Conservation (phyloP, 2,888 invertebrate genomes). For the Pheosia gnoma region DNA sequence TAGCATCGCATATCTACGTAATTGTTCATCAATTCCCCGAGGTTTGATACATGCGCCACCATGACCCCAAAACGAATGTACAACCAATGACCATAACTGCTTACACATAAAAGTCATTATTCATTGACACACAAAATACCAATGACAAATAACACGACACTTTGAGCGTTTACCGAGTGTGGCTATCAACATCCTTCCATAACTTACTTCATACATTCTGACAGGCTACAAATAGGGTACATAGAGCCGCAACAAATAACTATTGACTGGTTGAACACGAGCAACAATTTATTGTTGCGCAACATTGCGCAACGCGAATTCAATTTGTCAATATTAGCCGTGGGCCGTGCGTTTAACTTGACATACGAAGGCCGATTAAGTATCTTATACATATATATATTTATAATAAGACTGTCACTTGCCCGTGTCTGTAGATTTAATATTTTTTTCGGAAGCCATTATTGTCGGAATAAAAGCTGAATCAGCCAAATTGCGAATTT, state of each 20-base stretch:
- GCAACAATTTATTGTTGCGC: conserved; percentile 32
- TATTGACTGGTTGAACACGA: background rate
- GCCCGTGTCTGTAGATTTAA: too few relatives aligned
- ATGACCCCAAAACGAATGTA: too few relatives aligned
- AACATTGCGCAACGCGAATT: conserved; percentile 37
- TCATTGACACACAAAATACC: background rate
- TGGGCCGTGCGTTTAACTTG: conserved; percentile 48
- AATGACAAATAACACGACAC: background rate
- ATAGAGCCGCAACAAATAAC: conserved; percentile 6
- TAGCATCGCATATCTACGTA: too few relatives aligned
- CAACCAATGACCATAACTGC: too few relatives aligned
- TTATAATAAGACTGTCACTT: too few relatives aligned
- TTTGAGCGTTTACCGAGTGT: background rate
- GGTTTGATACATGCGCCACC: too few relatives aligned
- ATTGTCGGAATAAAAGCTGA: too few relatives aligned
- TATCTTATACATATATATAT: conserved; percentile 9
- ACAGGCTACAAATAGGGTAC: conserved; percentile 35
- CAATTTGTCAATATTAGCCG: conserved; percentile 50
- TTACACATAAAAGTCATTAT: background rate
- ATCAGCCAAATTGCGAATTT: too few relatives aligned
- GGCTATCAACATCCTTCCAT: background rate
- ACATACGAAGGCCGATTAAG: conserved; percentile 47
- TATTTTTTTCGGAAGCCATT: too few relatives aligned
- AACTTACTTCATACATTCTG: conserved; percentile 7
- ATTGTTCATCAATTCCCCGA: too few relatives aligned